Base-by-base conservation (phyloP, 2,888 invertebrate species). In the Clunio marinus region DNA sequence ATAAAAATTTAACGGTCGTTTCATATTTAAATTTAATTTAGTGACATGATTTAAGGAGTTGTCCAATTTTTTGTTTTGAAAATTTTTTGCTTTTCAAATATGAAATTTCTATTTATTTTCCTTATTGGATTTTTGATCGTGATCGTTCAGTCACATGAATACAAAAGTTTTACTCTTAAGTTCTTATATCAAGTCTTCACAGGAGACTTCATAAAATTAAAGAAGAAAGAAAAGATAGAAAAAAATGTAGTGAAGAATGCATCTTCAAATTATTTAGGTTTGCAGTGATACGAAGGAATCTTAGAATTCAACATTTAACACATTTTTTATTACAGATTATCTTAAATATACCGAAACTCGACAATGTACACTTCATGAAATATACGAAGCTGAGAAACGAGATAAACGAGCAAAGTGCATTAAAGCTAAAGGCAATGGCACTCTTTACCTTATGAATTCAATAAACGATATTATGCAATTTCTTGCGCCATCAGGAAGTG, bases 401-500 rank as follows among this genome's bases (percentile, higher is more conserved):
- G 58, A 68, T 17, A 68, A 51, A 41, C 51, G 66, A n/a, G 55
- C 55, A 15, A 66, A 66, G 27, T 66, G 66, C 35, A 55, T 35
- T 7, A 32, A 20, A 35, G 55, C 66, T 1, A 66, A 66, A 20
- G 66, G 55, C 10, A 66, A 66, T 35, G 66, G 66, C 5, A 66
- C 66, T 32, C 32, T 66, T 1, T 55, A 55, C 27, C 7, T 66
- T 5, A 22, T 35, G 55, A 66, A 66, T 17, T n/a, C 22, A 5
- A 5, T 66, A 13, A 55, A 8, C 1, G 78, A 79, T 0, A 76
- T 78, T 45, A 72, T 77, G 1, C 71, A 72, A 1, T 70, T 79
- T 2, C 70, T 79, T 0, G 75, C 77, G 41, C 77, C 78, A 0
- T 71, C 77, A 22, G 78, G 78, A 1, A 78, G 77, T 70, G 75